These are phyloP conservation scores for Muricea muricata DNA, from an alignment of 92 coral and sea anemone species.

Conservation along the genomic window DNA sequence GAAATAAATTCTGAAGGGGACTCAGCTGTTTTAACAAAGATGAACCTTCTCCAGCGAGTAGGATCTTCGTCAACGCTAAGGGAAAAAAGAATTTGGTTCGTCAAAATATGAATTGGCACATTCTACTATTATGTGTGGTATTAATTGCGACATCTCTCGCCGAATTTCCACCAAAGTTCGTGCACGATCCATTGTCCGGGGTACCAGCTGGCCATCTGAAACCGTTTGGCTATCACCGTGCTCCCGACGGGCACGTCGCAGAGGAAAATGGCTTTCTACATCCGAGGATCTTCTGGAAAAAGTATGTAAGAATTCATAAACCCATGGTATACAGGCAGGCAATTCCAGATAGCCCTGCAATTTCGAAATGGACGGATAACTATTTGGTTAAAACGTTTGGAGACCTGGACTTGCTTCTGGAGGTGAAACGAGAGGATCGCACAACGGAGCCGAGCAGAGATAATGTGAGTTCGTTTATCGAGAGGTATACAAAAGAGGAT, in stretches of 20 bases:
- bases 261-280: slow-evolving; percentile 75
- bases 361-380: slow-evolving; percentile 78
- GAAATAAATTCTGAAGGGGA: too few relatives aligned
- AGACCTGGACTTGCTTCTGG: slow-evolving; percentile 88
- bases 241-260: slow-evolving; percentile 82
- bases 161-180: slow-evolving; percentile 86
- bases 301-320: slow-evolving; percentile 71
- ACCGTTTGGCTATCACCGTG: slow-evolving; percentile 82
- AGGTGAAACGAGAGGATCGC: slow-evolving; percentile 86
- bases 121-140: too few relatives aligned
- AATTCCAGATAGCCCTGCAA: slow-evolving; percentile 78
- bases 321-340: slow-evolving; percentile 91
- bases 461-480: slow-evolving; percentile 74
- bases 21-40: too few relatives aligned
- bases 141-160: neutral
- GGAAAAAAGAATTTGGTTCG: too few relatives aligned
- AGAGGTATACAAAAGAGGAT: slow-evolving; percentile 76
- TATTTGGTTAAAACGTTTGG: slow-evolving; percentile 78
- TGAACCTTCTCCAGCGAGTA: too few relatives aligned
- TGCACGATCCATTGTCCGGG: slow-evolving; percentile 62
- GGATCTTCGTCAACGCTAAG: too few relatives aligned
- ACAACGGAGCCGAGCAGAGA: slow-evolving; percentile 76
- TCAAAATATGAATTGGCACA: too few relatives aligned
- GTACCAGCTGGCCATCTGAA: slow-evolving; percentile 79
- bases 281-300: slow-evolving; percentile 82